Conservation (phyloP, 2,888 invertebrate genomes). For the Agrotis ipsilon region DNA sequence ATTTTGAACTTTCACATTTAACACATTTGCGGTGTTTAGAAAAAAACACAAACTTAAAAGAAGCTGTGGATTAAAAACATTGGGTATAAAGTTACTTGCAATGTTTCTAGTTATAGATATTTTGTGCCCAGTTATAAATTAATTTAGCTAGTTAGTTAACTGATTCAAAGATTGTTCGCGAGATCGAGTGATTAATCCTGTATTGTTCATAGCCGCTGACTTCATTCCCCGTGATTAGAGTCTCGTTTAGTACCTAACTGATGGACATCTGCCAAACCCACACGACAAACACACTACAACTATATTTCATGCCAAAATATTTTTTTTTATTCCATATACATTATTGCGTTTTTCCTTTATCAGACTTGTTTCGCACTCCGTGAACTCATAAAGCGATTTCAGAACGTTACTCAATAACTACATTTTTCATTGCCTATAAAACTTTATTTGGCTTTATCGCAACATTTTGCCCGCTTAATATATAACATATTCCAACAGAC, state of each 20-base stretch:
- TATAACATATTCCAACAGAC: constrained; percentile 37
- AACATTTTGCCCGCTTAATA: constrained; percentile 7
- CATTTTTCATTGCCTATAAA: constrained; percentile 49
- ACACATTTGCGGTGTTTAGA: constrained; percentile 7
- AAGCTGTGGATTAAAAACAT: constrained; percentile 10
- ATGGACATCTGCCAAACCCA: constrained; percentile 81
- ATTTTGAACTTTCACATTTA: constrained; percentile 9
- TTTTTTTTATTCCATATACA: constrained; percentile 50
- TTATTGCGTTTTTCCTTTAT: constrained; percentile 45
- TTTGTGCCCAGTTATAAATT: constrained; percentile 38
- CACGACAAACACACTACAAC: constrained; percentile 72
- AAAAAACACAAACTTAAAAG: constrained; percentile 38
- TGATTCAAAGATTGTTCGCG: constrained; percentile 34
- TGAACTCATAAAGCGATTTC: constrained; percentile 28
- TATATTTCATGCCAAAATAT: constrained; percentile 75
- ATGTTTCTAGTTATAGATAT: constrained; percentile 18
- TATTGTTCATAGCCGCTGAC: constrained; percentile 33
- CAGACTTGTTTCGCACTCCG: constrained; percentile 38
- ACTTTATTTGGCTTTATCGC: constrained; percentile 21
- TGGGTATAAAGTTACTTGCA: constrained; percentile 11
- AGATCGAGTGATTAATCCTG: constrained; percentile 34
- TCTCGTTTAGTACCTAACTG: constrained; percentile 73
- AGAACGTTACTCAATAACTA: constrained; percentile 34
- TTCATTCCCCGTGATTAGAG: constrained; percentile 26
- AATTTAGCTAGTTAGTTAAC: constrained; percentile 14